A percentile compares a stretch with the other conserved stretches of the same genome.
Evolutionary conservation across 1,140 invertebrate genomes (phyloP).

Genomic region (Bursaphelenchus mucronatus): DNA sequence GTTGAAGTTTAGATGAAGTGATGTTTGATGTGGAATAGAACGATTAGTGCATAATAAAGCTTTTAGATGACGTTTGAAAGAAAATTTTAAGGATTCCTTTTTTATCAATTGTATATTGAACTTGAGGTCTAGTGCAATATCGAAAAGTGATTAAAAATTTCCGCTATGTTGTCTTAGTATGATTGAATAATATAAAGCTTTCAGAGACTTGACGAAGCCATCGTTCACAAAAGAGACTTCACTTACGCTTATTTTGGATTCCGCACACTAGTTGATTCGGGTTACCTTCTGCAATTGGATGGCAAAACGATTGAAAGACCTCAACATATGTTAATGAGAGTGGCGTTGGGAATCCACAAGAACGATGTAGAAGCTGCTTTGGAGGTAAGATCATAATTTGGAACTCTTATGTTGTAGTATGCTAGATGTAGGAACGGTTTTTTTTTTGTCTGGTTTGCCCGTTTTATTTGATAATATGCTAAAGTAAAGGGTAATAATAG

Average conservation of each 20-base stretch:
- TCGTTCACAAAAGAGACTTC: constrained; percentile 95
- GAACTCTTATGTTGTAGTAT: background rate
- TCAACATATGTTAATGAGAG: constrained; percentile 97
- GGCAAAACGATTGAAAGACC: constrained; percentile 90
- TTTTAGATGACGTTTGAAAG: no score
- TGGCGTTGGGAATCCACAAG: constrained; percentile 89
- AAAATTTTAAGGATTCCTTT: no score
- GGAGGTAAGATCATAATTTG: constrained; percentile 64
- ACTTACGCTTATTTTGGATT: constrained; percentile 98
- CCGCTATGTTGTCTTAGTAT: no score
- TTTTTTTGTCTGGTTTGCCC: background rate
- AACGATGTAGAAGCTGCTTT: constrained; percentile 87
- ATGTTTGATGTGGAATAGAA: no score
- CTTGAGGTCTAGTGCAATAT: no score
- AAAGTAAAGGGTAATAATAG: background rate
- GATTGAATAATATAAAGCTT: constrained; percentile 47
- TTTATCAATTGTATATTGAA: no score
- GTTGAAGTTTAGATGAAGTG: background rate
- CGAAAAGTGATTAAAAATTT: no score
- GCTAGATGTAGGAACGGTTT: background rate
- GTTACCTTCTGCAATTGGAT: constrained; percentile 88
- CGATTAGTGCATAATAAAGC: no score
- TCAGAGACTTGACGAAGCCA: constrained; percentile 79
- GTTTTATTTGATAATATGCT: no score
- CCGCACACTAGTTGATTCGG: constrained; percentile 84